Evolutionary conservation across 2,888 invertebrate genomes (phyloP), one percentile per base, ranked within the genome.

Genomic region (Cephus sareptanus): DNA sequence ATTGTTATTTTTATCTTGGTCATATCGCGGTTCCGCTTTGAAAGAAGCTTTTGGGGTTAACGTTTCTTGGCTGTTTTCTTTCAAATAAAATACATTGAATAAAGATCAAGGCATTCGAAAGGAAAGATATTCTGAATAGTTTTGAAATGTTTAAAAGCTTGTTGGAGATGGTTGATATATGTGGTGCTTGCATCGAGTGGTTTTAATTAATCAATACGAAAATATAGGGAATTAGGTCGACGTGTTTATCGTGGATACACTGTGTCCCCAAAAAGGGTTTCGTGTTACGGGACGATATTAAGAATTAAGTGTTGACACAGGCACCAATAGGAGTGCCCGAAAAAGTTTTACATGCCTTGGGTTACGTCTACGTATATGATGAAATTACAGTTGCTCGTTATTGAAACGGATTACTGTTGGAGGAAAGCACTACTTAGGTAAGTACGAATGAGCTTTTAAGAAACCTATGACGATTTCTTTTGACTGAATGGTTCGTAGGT

Each of bases 321-420:
- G 73, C 69, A 82, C 69, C 73, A 23, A 56, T 71, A 56, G 40
- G 77, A 79, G 74, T 34, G 70, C 75, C 76, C 74, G 35, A 80
- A 75, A 76, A 75, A 73, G 80, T 82, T 70, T 84, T 83, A 37
- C 80, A 82, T 83, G 83, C 75, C 81, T 82, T 79, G 80, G 84
- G 79, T 82, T 76, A 83, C 85, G 82, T 85, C 87, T 71, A 81
- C 86, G 79, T 90, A 89, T 88, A 90, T 89, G 87, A 90, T 90
- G 90, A 90, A 90, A 90, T 88, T 90, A 79, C 90, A 90, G 87
- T 80, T 90, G 82, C 84, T 90, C 76, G 90, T 90, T 79, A 90
- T 90, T 82, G 90, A 90, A 85, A 90, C 90, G 79, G 90, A 90
- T 84, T 88, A 90, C 82, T 88, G 90, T 79, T 90, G 90, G 90